Base-by-base conservation (phyloP, 2,888 invertebrate species). In the Thalpophila matura region DNA sequence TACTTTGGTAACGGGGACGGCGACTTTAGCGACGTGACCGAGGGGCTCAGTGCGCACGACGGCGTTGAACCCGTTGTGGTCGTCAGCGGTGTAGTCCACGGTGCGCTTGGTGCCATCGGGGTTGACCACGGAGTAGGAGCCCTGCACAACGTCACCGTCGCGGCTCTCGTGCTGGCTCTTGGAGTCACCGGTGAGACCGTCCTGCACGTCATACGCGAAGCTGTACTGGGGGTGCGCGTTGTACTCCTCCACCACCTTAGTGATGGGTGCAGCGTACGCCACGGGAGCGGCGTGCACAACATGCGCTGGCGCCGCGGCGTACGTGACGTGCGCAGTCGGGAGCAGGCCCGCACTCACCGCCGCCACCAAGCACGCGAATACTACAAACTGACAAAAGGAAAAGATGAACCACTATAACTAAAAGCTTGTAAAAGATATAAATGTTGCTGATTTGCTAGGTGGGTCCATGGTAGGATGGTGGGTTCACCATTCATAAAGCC, bases 81-180 rank as follows among this genome's bases (percentile, higher is more conserved):
- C 85, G 76, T 95, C 95, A 42, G 95, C 94, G 58, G 92, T 92
- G 87, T 95, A 95, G 64, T 95, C 94, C 3, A 95, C 95, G 49
- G 89, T 93, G 70, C 95, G 91, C 82, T 88, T 91, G 79, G 89
- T 91, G 72, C 95, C 95, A 71, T 95, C 95, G 55, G 95, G 86
- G 66, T 95, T 95, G 33, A 89, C 87, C 9, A 95, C 86, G 53
- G 94, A 94, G 88, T 95, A 95, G 55, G 92, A 91, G 51, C 95
- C 95, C 72, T 91, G 90, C 18, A 95, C 95, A 33, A 91, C 89
- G 73, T 95, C 94, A 49, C 95, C 95, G 60, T 89, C 89, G 64
- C 95, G 91, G 64, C 79, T 84, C 85, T 95, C 95, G 62, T 91
- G 90, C 83, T 95, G 95, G 81, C 88, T 89, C 85, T 95, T 95